Conservation (phyloP, 2,113 vertebrate genomes). For the Ceyx melanurus region DNA sequence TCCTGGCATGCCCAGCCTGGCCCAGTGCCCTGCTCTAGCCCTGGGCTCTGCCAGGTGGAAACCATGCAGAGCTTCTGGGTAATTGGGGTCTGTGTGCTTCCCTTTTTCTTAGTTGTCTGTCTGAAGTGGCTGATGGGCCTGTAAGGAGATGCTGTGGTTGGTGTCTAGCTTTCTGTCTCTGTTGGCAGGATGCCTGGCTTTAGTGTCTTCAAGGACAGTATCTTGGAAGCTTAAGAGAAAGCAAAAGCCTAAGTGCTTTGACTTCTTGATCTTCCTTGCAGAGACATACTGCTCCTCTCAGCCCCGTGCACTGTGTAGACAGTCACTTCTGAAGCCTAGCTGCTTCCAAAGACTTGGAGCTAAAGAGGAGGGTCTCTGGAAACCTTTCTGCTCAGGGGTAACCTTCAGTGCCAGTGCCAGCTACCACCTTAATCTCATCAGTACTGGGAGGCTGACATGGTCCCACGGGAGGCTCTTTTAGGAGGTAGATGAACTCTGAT, state of each 20-base stretch:
- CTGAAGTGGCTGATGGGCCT: background rate
- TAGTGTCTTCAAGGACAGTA: background rate
- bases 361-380: background rate
- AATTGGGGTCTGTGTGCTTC: background rate
- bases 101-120: background rate
- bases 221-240: background rate
- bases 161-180: background rate
- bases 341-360: background rate
- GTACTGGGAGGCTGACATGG: rapidly evolving
- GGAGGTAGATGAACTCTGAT: background rate
- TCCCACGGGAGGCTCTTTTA: rapidly evolving
- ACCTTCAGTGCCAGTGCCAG: rapidly evolving
- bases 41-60: background rate
- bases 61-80: background rate
- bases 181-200: background rate
- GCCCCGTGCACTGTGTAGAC: background rate
- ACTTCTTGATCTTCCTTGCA: background rate
- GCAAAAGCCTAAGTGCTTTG: background rate
- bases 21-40: background rate
- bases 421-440: rapidly evolving
- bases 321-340: background rate
- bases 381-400: background rate
- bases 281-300: background rate
- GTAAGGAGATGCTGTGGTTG: background rate
- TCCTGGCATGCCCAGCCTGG: conserved; percentile 2